Evolutionary conservation across 53 echinoderm and acorn worm species (phyloP).

Genomic region (Astropecten irregularis): DNA sequence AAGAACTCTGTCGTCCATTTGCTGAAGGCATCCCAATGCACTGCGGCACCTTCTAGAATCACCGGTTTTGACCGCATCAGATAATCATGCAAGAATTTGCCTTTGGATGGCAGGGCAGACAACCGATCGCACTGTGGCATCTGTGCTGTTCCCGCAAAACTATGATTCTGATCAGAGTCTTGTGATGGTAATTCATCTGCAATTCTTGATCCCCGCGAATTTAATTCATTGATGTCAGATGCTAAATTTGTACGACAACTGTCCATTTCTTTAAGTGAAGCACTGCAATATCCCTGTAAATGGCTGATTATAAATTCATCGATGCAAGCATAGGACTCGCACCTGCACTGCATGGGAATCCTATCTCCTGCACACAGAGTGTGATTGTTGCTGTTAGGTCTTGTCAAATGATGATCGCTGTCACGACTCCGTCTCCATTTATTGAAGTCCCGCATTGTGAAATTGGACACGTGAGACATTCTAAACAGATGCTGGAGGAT

Average conservation of each 20-base stretch:
- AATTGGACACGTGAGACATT: conserved; percentile 56
- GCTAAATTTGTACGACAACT: neutral
- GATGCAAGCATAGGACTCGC: neutral
- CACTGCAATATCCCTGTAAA: neutral
- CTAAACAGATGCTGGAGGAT: conserved; percentile 74
- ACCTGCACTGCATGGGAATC: neutral
- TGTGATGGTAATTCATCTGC: neutral
- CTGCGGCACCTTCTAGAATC: conserved; percentile 65
- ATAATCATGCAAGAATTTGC: conserved; percentile 72
- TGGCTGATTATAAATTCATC: neutral
- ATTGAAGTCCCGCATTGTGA: conserved; percentile 38
- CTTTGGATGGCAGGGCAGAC: conserved; percentile 50
- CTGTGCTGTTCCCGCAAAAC: neutral
- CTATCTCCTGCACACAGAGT: neutral
- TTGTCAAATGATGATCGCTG: neutral
- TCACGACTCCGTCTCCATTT: neutral
- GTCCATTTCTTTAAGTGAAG: neutral
- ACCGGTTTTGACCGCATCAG: conserved; percentile 78
- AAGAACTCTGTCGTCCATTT: conserved; percentile 87
- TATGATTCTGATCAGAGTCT: neutral
- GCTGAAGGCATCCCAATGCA: conserved; percentile 73
- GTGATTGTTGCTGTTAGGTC: neutral
- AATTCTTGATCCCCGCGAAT: neutral
- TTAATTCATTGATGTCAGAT: neutral
- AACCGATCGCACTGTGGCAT: conserved; percentile 75